Base-by-base conservation (phyloP, 2,888 invertebrate species). In the Acronicta aceris region DNA sequence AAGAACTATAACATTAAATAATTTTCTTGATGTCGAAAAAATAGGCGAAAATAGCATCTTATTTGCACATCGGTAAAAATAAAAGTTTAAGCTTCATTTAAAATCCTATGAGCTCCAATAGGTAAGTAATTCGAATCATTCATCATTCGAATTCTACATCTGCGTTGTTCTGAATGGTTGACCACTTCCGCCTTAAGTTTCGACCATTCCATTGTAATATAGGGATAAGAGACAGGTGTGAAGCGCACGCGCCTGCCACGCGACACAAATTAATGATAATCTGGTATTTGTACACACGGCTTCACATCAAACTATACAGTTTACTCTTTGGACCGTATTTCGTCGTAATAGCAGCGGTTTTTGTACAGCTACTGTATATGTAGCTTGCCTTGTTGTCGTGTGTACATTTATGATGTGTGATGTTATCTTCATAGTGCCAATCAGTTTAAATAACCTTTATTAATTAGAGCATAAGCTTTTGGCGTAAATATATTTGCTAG, bases 191-290 rank as follows among this genome's bases (percentile, higher is more conserved):
- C 54, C 59, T 63, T 65, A 59, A 63, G 50, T 27, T 13, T 53
- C 27, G 63, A 45, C 15, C 56, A 63, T 62, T 41, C 54, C 74
- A 53, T 65, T 42, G 52, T 74, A 78, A 81, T 63, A 41, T 63
- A 41, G 43, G 43, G 70, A 49, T 81, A 81, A 77, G 71, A 64
- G 80, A 79, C 88, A 89, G 89, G 89, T 89, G 89, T 48, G 71
- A 68, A 53, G 12, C 30, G 74, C 91, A 88, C 88, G 81, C 84
- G 90, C 63, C 82, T 13, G 84, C 65, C 92, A 92, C 91, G 89
- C 86, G 92, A 30, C 85, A 4, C 54, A 70, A 51, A 86, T 89
- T 86, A 86, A 58, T 60, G 6, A 33, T 54, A 43, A 36, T 59
- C 38, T n/a, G 36, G 27, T 27, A 62, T 52, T 64, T 38, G 40